Evolutionary conservation across 2,888 invertebrate genomes (phyloP), one percentile per base, ranked within the genome.

Genomic region (Gryllus longicercus): DNA sequence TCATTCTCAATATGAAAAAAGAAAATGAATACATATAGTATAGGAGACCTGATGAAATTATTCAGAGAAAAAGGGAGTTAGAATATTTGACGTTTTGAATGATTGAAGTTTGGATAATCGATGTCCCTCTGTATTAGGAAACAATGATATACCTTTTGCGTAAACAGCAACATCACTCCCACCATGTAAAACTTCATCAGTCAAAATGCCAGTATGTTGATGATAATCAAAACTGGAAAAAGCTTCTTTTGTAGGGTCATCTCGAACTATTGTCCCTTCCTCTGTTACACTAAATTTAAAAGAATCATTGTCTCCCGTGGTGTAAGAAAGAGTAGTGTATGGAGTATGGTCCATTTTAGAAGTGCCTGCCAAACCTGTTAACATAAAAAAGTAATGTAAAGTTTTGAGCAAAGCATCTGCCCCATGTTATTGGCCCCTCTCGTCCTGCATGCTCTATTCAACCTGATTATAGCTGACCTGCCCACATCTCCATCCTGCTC

Each of bases 91-190:
- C 1, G 21, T 21, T 21, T 21, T 21, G 21, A 21, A 21, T 21
- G 21, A 21, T 21, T 21, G 21, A 21, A 21, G 21, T 21, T 21
- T 21, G 21, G 21, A 21, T 21, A 21, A 21, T 21, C 21, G 21
- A 21, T 21, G 21, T 21, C 74, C 74, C 8, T 74, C 74, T n/a
- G 82, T 82, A 5, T 38, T 38, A 38, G 38, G 38, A 38, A 38
- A 38, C 8, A 8, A 38, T 8, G 14, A 38, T 78, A 83, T 86
- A 91, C 94, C 95, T 87, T 88, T 90, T 50, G 96, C 96, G 87
- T 95, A 96, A 79, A 97, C 90, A 2, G 92, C 89, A 0, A 97
- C 96, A 86, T 97, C 97, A 23, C 94, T 94, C 0, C 96, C 96
- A 0, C 94, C 93, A 83, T 96, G 96, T 63, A 91, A 90, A 84